Percentiles rank a stretch among this genome's conserved stretches.
Evolutionary conservation across 2,888 invertebrate genomes (phyloP).

Genomic region (Parnassius glacialis): DNA sequence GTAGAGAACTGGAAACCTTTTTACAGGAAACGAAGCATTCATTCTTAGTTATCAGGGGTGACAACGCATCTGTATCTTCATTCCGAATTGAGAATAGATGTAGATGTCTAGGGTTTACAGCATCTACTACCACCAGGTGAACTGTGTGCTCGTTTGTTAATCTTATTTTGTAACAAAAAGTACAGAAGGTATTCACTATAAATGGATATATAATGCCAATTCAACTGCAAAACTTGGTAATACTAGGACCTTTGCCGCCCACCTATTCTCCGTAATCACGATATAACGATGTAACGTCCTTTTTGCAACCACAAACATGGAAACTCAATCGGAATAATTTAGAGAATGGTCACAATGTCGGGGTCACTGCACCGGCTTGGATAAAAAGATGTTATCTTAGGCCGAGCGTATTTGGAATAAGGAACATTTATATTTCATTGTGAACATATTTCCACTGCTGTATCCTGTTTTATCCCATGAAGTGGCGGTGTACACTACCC

Average conservation of each 20-base stretch:
- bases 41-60: no score
- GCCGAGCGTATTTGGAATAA: conserved; percentile 25
- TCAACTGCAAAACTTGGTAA: conserved; percentile 41
- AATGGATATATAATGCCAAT: conserved; percentile 50
- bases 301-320: conserved; percentile 49
- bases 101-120: no score
- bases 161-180: no score
- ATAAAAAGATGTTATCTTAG: conserved; percentile 33
- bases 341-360: conserved; percentile 38
- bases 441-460: conserved; percentile 42
- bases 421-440: conserved; percentile 31
- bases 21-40: no score
- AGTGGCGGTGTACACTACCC: no score
- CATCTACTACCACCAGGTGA: no score
- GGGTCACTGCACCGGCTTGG: conserved; percentile 34
- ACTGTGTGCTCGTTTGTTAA: no score
- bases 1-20: no score
- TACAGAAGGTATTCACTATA: no score
- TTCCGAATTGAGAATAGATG: no score
- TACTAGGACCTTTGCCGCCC: conserved; percentile 44
- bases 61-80: no score
- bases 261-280: conserved; percentile 38
- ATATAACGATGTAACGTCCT: conserved; percentile 28
- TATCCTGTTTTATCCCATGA: no score
- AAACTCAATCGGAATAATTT: conserved; percentile 43